Evolutionary conservation across 2,113 vertebrate species (phyloP).

Genomic region (Azemiops feae): DNA sequence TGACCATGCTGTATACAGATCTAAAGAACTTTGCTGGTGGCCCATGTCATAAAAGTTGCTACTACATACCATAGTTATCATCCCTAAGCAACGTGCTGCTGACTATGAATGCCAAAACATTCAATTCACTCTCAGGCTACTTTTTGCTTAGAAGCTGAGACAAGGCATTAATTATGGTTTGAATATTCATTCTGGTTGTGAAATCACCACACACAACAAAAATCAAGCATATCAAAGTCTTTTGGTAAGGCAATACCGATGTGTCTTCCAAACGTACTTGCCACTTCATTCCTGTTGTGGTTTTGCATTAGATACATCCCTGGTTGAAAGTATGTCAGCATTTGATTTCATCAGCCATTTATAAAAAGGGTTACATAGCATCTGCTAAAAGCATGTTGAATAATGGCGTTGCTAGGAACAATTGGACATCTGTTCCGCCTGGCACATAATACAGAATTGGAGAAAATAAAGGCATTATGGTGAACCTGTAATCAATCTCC

Average conservation of each 20-base stretch:
- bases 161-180: background rate
- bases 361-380: background rate
- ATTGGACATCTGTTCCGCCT: background rate
- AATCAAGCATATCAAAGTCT: no score
- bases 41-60: no score
- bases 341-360: background rate
- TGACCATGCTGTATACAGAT: no score
- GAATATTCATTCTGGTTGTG: no score
- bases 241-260: background rate
- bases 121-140: background rate
- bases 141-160: background rate
- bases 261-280: background rate
- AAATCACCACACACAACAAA: no score
- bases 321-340: background rate
- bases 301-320: background rate
- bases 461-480: background rate
- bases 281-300: background rate
- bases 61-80: no score
- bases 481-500: background rate
- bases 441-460: background rate
- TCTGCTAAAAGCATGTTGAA: background rate
- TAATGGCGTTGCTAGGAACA: background rate
- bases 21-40: no score
- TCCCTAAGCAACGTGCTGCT: background rate
- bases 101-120: background rate